A percentile compares a stretch with the other conserved stretches of the same genome.
These are phyloP conservation scores for Chionodraco myersi DNA, from an alignment of 2,113 vertebrate genomes.

Conservation along the genomic window DNA sequence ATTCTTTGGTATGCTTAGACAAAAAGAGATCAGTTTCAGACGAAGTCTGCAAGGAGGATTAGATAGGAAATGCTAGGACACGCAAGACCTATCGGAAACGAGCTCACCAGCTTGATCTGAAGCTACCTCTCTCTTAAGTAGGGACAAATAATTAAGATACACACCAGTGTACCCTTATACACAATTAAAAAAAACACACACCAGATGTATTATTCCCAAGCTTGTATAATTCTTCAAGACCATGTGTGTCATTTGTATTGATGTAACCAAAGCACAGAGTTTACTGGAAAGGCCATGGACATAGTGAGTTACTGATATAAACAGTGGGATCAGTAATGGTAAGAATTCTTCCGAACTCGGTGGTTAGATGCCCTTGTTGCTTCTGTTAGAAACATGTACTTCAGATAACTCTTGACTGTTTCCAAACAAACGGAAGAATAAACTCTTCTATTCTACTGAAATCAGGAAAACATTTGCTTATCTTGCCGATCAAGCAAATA, in stretches of 20 bases:
- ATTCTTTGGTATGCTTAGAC: constrained; percentile 41
- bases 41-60: constrained; percentile 30
- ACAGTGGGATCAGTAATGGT: constrained; percentile 37
- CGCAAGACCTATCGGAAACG: constrained; percentile 32
- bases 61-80: constrained; percentile 38
- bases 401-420: constrained; percentile 22
- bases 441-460: neutral
- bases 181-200: constrained; percentile 33
- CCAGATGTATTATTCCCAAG: neutral
- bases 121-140: constrained; percentile 14
- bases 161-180: constrained; percentile 16
- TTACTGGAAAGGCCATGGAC: constrained; percentile 55
- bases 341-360: constrained; percentile 29
- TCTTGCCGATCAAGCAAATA: neutral
- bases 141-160: constrained; percentile 24
- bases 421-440: constrained; percentile 27
- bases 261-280: constrained; percentile 44
- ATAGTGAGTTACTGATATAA: constrained; percentile 49
- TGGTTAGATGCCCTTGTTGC: constrained; percentile 9
- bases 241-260: constrained; percentile 64
- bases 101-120: constrained; percentile 23
- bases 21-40: constrained; percentile 43
- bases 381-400: constrained; percentile 21
- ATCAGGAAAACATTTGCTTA: too few species aligned
- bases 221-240: constrained; percentile 17